These are phyloP conservation scores for Diachrysia chrysitis DNA, from an alignment of 2,888 invertebrate species.

Conservation along the genomic window DNA sequence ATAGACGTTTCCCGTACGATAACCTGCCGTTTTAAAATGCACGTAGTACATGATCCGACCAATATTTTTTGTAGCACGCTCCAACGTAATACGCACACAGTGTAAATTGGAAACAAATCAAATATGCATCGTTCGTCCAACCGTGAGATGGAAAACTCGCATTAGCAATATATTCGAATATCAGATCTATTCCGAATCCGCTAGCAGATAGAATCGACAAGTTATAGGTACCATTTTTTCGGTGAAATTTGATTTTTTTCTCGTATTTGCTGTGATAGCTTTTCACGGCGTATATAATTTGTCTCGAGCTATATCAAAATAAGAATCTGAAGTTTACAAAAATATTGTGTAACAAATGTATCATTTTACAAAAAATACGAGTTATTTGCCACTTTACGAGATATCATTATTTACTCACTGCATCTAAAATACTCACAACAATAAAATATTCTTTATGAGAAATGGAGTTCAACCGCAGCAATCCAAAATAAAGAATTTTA, in stretches of 20 bases:
- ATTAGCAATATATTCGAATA: slow-evolving; percentile 77
- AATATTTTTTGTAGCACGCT: slow-evolving; percentile 75
- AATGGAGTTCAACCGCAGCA: slow-evolving; percentile 43
- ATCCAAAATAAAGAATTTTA: slow-evolving; percentile 49
- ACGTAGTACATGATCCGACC: slow-evolving; percentile 64
- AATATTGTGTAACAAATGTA: slow-evolving; percentile 16
- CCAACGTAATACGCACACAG: slow-evolving; percentile 66
- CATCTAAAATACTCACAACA: slow-evolving; percentile 24
- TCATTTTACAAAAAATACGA: slow-evolving; percentile 20
- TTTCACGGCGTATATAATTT: slow-evolving; percentile 30
- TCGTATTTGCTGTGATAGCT: slow-evolving; percentile 58
- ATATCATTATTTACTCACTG: slow-evolving; percentile 47
- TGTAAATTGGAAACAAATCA: slow-evolving; percentile 87
- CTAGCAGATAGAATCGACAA: slow-evolving; percentile 70
- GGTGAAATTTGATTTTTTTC: slow-evolving; percentile 64
- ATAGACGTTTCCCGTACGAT: slow-evolving; percentile 38
- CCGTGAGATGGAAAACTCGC: slow-evolving; percentile 85
- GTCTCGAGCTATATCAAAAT: too few species aligned
- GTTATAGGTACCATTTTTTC: slow-evolving; percentile 68
- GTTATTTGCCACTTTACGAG: slow-evolving; percentile 35
- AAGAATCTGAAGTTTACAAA: slow-evolving; percentile 30
- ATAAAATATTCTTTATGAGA: slow-evolving; percentile 49
- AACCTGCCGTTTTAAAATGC: slow-evolving; percentile 48
- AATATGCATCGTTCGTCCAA: slow-evolving; percentile 85
- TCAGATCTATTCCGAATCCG: slow-evolving; percentile 72